Conservation (phyloP, 2,113 vertebrate species). For the Oreotrochilus melanogaster region DNA sequence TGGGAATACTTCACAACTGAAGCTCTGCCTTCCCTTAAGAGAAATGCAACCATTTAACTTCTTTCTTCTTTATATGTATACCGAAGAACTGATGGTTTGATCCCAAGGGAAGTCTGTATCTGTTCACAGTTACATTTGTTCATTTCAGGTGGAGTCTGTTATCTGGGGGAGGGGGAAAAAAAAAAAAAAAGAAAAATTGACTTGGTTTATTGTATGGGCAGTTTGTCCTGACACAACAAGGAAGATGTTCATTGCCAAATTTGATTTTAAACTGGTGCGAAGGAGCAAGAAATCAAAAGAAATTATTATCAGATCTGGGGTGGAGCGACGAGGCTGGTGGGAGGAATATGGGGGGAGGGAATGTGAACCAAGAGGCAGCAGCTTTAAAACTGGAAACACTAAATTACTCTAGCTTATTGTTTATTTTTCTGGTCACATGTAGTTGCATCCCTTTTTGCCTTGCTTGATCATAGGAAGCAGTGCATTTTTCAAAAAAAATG, state of each 20-base stretch:
- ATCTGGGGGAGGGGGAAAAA: not conserved
- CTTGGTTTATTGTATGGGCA: not conserved
- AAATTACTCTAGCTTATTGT: not conserved
- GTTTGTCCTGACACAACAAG: not conserved
- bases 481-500: not conserved
- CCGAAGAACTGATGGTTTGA: not conserved
- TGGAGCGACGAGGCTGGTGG: not conserved
- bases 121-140: not conserved
- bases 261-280: not conserved
- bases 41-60: constrained; percentile 33
- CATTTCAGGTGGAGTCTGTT: not conserved
- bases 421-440: not conserved
- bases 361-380: not conserved
- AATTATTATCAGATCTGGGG: not conserved
- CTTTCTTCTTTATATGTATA: not conserved
- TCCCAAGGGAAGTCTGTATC: constrained; percentile 10
- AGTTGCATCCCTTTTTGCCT: not conserved
- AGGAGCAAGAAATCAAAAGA: not conserved
- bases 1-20: constrained; percentile 18
- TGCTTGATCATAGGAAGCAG: not conserved
- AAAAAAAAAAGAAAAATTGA: accelerated
- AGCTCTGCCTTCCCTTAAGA: constrained; percentile 7
- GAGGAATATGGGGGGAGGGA: not conserved
- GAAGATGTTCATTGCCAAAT: not conserved
- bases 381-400: not conserved